phyloP scores from a whole-genome alignment of 2,797 vertebrate genomes.

The Alcedo atthis region DNA sequence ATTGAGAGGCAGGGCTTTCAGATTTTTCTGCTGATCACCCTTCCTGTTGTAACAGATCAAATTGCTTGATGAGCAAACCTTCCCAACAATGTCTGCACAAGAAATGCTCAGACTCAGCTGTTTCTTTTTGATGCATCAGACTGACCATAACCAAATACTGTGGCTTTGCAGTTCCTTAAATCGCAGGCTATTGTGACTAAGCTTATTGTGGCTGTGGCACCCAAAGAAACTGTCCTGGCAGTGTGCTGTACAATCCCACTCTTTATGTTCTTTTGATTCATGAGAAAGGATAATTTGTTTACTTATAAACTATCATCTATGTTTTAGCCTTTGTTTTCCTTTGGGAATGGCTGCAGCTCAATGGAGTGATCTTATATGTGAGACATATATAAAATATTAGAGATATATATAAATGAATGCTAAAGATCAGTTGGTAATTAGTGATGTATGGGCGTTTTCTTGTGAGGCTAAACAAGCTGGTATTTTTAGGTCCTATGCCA shows the following conservation, averaged over 20 bases:
- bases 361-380: background rate
- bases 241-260: accelerated
- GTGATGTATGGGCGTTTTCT: background rate
- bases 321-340: background rate
- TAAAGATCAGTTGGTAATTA: background rate
- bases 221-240: background rate
- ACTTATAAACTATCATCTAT: background rate
- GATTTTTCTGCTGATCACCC: background rate
- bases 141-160: background rate
- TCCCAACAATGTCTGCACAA: background rate
- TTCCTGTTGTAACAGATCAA: background rate
- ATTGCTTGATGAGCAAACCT: background rate
- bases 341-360: background rate
- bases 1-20: background rate
- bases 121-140: background rate
- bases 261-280: background rate
- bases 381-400: no score
- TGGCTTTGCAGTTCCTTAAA: background rate
- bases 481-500: background rate
- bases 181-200: background rate
- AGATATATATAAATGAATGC: no score
- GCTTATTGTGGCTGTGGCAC: background rate
- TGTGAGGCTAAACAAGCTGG: background rate
- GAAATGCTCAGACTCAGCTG: background rate
- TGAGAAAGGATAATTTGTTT: background rate